Evolutionary conservation across 2,888 invertebrate genomes (phyloP), one percentile per base, ranked within the genome.

Genomic region (Mythimna vitellina): DNA sequence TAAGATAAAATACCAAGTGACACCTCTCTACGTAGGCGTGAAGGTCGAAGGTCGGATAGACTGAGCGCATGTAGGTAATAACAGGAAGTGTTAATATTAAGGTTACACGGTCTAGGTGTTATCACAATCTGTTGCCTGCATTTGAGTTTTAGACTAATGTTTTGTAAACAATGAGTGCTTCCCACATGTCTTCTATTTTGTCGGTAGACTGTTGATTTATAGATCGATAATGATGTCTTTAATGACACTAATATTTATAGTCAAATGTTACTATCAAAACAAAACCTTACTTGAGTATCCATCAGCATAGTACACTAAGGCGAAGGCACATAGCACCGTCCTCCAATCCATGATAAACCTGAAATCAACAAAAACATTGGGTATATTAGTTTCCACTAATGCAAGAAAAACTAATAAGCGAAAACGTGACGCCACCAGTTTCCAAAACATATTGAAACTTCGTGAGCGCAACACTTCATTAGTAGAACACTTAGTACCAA

Each of bases 311-410:
- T 91, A 91, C 77, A 93, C 92, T 78, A 94, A 80, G 29, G 92
- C 89, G 70, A 94, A 89, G 74, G 91, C 83, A 73, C 94, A 81
- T 58, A 95, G 81, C 72, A 89, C 89, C 69, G 93, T 92, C 73
- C 90, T 89, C 96, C 96, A 96, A 88, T 94, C 95, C 95, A 96
- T 96, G 78, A 75, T 92, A 71, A 83, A 90, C 87, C 96, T 96
- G 94, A 69, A 94, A 94, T 80, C 80, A 87, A 84, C 78, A 85
- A 85, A 82, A 72, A 62, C 54, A 69, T 35, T 58, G 32, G 54
- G 70, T 72, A 32, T 69, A 65, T 70, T 58, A 68, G 38, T 22
- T 66, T 32, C 22, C 49, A 72, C 57, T 62, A 57, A 73, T 66
- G 65, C 63, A 77, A 71, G 56, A 38, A 53, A 65, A 70, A 64